Evolutionary conservation across 2,113 vertebrate genomes (phyloP).

Genomic region (Podilymbus podiceps): DNA sequence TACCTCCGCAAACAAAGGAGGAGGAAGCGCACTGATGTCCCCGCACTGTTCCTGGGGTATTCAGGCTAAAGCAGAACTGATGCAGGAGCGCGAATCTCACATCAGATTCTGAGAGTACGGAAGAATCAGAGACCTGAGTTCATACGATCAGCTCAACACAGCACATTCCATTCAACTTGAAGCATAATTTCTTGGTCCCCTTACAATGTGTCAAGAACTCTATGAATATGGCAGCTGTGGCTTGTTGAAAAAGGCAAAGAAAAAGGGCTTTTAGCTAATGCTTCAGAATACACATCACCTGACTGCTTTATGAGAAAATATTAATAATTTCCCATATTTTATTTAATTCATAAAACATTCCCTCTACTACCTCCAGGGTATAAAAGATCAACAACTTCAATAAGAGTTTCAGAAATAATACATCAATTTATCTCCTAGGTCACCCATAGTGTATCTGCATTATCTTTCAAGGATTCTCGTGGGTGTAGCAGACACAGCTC

Average conservation of each 20-base stretch:
- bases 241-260: not conserved
- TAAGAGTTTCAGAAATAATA: not conserved
- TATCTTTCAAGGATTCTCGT: not conserved
- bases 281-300: not conserved
- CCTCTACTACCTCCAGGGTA: not conserved
- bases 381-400: not conserved
- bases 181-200: not conserved
- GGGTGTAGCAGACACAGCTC: not conserved
- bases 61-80: not conserved
- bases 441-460: rapidly evolving
- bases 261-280: not conserved
- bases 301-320: not conserved
- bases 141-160: not conserved
- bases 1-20: not conserved
- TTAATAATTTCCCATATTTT: not conserved
- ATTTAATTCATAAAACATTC: not conserved
- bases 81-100: not conserved
- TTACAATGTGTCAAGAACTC: not conserved
- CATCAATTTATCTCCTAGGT: not conserved
- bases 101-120: not conserved
- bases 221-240: not conserved
- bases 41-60: not conserved
- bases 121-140: not conserved
- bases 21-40: rapidly evolving
- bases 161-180: not conserved